Conservation (phyloP, 1,140 invertebrate species). For the Dendrolimus kikuchii region DNA sequence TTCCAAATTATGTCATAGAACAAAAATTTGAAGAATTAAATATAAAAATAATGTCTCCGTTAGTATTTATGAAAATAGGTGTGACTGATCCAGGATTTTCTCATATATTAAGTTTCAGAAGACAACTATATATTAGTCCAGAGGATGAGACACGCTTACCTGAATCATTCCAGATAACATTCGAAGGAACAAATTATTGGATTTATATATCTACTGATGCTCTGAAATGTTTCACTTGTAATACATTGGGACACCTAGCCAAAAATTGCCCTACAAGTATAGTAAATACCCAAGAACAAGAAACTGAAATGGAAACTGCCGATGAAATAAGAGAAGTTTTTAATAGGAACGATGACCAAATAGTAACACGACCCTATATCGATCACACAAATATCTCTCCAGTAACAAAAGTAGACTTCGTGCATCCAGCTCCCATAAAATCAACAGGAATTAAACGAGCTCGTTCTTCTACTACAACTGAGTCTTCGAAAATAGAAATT, state of each 20-base stretch:
- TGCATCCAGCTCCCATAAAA: background rate
- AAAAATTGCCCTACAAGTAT: conserved; percentile 15
- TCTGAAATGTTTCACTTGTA: conserved; percentile 15
- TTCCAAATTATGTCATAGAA: conserved; percentile 16
- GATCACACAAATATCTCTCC: too few relatives aligned
- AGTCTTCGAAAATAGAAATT: conserved; percentile 6
- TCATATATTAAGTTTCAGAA: conserved; percentile 12
- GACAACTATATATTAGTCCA: conserved; percentile 8
- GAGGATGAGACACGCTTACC: conserved; percentile 13
- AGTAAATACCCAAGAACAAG: background rate
- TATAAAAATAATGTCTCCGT: conserved; percentile 16
- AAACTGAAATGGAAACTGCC: conserved; percentile 1
- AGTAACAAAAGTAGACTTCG: too few relatives aligned
- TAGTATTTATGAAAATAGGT: conserved; percentile 18
- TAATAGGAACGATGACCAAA: conserved; percentile 4
- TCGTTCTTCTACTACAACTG: conserved; percentile 6
- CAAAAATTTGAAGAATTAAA: conserved; percentile 18
- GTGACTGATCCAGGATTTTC: conserved; percentile 14
- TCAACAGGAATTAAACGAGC: conserved; percentile 4
- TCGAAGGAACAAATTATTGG: conserved; percentile 14
- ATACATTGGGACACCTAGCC: conserved; percentile 13
- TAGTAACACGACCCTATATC: background rate
- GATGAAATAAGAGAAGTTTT: conserved; percentile 6
- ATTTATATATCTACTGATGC: conserved; percentile 12
- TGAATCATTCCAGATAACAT: conserved; percentile 8